These are phyloP conservation scores for Sebastes vulpes DNA, from an alignment of 2,797 vertebrate genomes.

Conservation along the genomic window DNA sequence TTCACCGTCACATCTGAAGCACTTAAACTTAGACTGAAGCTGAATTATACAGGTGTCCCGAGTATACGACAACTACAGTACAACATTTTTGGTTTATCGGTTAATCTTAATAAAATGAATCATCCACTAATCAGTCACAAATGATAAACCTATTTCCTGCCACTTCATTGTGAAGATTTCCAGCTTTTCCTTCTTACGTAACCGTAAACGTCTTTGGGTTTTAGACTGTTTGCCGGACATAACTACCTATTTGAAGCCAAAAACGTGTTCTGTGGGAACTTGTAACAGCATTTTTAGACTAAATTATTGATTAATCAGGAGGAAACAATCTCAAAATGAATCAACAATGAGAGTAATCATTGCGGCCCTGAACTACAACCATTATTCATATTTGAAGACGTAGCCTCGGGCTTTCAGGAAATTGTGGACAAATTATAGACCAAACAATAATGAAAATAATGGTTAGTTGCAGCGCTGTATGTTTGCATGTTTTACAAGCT, in stretches of 20 bases:
- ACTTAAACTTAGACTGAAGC: background rate
- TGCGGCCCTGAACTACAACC: background rate
- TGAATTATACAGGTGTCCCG: background rate
- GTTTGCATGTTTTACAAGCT: slow-evolving; percentile 19
- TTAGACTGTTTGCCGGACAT: background rate
- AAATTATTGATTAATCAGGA: background rate
- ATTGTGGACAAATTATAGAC: background rate
- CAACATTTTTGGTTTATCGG: background rate
- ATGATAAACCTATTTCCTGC: background rate
- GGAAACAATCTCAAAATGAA: background rate
- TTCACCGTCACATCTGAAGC: background rate
- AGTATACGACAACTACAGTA: background rate
- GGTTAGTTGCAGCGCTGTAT: background rate
- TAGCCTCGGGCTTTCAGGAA: background rate
- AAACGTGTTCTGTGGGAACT: background rate
- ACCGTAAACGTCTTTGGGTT: background rate
- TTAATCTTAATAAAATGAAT: background rate
- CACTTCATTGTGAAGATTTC: background rate
- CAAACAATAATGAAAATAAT: background rate
- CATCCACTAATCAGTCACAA: background rate
- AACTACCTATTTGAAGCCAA: background rate
- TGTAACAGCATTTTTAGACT: background rate
- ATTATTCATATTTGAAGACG: background rate
- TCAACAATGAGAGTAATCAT: background rate
- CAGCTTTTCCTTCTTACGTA: too few species aligned